A percentile compares a stretch with the other conserved stretches of the same genome.
phyloP scores from a whole-genome alignment of 2,113 vertebrate genomes.

The Melanerpes aurifrons region DNA sequence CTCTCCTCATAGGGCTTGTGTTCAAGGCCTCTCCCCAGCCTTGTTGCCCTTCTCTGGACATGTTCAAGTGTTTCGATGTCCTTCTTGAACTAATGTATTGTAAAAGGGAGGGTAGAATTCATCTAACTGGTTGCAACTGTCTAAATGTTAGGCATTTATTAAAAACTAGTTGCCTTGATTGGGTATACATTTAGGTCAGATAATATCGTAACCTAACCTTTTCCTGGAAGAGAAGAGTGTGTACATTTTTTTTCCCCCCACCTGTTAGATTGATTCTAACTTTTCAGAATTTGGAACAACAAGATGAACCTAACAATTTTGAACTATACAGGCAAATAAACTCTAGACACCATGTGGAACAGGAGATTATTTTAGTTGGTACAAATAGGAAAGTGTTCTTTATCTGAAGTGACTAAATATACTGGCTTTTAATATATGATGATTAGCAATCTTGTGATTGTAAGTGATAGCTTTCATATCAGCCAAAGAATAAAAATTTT shows the following conservation, averaged over 20 bases:
- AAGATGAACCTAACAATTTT: background rate
- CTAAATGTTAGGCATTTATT: background rate
- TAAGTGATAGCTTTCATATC: background rate
- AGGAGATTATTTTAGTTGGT: background rate
- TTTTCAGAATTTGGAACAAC: background rate
- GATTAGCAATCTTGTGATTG: constrained; percentile 14
- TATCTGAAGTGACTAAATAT: constrained; percentile 3
- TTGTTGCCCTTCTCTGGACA: too few relatives aligned
- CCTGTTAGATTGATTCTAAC: background rate
- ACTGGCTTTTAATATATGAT: background rate
- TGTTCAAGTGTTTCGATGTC: too few relatives aligned
- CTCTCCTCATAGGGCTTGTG: too few relatives aligned
- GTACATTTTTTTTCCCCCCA: background rate
- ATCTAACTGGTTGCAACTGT: background rate
- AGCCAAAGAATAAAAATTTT: background rate
- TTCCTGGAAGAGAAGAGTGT: background rate
- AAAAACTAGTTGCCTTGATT: background rate
- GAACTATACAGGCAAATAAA: background rate
- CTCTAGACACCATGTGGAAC: background rate
- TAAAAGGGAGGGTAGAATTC: background rate
- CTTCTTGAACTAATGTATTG: background rate
- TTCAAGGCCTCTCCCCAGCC: too few relatives aligned
- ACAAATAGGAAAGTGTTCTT: background rate
- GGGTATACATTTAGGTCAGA: background rate
- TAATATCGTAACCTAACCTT: background rate